A percentile compares a stretch with the other conserved stretches of the same genome.
These are phyloP conservation scores for Hirtodrosophila duncani DNA, from an alignment of 2,888 invertebrate species.

Conservation along the genomic window DNA sequence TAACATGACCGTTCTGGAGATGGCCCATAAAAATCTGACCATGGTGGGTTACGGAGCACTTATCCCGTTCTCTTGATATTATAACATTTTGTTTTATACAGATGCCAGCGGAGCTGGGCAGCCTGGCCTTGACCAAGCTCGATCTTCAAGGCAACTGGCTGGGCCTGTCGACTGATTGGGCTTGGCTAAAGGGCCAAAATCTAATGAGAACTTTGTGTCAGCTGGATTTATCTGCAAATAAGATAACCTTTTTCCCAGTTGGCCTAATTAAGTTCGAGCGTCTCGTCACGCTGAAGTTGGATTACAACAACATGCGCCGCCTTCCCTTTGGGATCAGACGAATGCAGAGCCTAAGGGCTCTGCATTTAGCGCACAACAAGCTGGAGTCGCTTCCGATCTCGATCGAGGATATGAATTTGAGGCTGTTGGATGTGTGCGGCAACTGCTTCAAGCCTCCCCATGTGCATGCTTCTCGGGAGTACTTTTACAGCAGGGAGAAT, in stretches of 20 bases:
- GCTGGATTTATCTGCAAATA: conserved; percentile 84
- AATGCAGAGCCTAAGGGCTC: conserved; percentile 71
- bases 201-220: conserved; percentile 80
- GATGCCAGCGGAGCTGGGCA: conserved; percentile 83
- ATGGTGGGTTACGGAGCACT: conserved; percentile 76
- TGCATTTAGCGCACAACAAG: conserved; percentile 73
- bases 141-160: conserved; percentile 83
- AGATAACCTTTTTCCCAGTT: conserved; percentile 81
- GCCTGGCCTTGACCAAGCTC: conserved; percentile 82
- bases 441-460: conserved; percentile 62
- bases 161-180: conserved; percentile 81
- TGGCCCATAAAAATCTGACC: conserved; percentile 85
- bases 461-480: no score
- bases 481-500: no score
- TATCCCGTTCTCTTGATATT: neutral
- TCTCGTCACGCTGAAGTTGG: conserved; percentile 83
- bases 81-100: conserved; percentile 25
- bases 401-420: conserved; percentile 71
- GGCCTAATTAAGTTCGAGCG: conserved; percentile 82
- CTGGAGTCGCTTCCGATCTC: conserved; percentile 74
- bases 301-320: conserved; percentile 81
- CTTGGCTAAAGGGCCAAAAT: conserved; percentile 80
- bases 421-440: conserved; percentile 75
- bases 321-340: conserved; percentile 85
- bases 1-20: conserved; percentile 83